Evolutionary conservation across 2,888 invertebrate species (phyloP).

Genomic region (Cantharis rufa): DNA sequence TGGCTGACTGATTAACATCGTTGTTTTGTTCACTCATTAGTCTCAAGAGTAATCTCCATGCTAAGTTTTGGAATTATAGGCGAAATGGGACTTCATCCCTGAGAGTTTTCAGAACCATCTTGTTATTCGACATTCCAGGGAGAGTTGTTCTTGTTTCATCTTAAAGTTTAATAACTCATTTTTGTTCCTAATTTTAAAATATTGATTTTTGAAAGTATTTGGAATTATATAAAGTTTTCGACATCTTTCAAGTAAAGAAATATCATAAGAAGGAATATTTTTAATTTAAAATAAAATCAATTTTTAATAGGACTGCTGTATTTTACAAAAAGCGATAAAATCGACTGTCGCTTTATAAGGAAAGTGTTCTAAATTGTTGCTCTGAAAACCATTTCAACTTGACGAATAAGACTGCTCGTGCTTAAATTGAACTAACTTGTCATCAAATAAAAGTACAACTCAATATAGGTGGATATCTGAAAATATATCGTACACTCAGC

Average conservation of each 20-base stretch:
- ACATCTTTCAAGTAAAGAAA: background rate
- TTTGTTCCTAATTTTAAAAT: slow-evolving; percentile 43
- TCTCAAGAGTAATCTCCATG: slow-evolving; percentile 46
- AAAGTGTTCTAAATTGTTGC: slow-evolving; percentile 29
- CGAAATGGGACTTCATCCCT: slow-evolving; percentile 36
- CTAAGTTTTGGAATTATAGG: slow-evolving; percentile 48
- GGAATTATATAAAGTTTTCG: slow-evolving; percentile 8
- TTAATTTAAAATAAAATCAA: slow-evolving; percentile 21
- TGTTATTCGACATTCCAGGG: slow-evolving; percentile 33
- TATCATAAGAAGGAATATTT: background rate
- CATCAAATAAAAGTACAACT: slow-evolving; percentile 31
- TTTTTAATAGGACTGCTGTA: slow-evolving; percentile 32
- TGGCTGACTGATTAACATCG: slow-evolving; percentile 49
- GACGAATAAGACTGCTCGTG: slow-evolving; percentile 40
- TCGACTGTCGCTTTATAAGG: slow-evolving; percentile 34
- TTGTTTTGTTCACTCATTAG: slow-evolving; percentile 47
- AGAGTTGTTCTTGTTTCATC: slow-evolving; percentile 42
- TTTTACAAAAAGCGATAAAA: slow-evolving; percentile 31
- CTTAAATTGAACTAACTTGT: slow-evolving; percentile 46
- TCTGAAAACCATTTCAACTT: slow-evolving; percentile 30
- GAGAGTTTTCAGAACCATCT: slow-evolving; percentile 26
- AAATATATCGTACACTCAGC: background rate
- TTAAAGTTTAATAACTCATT: slow-evolving; percentile 48
- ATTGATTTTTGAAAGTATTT: slow-evolving; percentile 14
- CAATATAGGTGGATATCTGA: background rate